Base-by-base conservation (phyloP, 2,888 invertebrate species). In the Diplolepis rosae region DNA sequence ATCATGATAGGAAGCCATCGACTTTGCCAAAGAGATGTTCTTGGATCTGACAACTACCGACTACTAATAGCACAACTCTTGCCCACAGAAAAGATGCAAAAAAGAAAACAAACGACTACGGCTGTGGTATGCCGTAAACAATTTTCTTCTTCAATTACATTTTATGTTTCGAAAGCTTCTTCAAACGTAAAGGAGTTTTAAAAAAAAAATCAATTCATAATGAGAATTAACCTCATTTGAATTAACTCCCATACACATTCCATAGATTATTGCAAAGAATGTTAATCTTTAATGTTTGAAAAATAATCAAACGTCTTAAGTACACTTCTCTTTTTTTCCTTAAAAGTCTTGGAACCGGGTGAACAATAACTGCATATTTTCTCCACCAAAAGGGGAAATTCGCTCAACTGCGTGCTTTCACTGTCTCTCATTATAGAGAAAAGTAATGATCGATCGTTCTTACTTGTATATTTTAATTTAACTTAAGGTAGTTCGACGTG, bases 351-450 rank as follows among this genome's bases (percentile, higher is more conserved):
- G 61, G 22, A 48, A 35, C 18, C 7, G 9, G 51, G 15, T 30
- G 45, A 52, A 42, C 42, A 39, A 18, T 39, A 27, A 39, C 24
- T 61, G 35, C 7, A n/a, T 61, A 13, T 61, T 39, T 7, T n/a
- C n/a, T 6, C 27, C 32, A 1, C 32, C 30, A 18, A 28, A 15
- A 32, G 1, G 11, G 9, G 61, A 61, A 61, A 61, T 61, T 61
- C 61, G 35, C 39, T 24, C 24, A 61, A 35, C 35, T n/a, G 61
- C 35, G 35, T 61, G 61, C 39, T 61, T 39, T 61, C 39, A 39
- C 27, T 61, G 27, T 39, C 39, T n/a, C 24, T 61, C 61, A 39
- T 61, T 61, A 39, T 27, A 24, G 24, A 13, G 13, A 61, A 39
- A 27, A 61, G n/a, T 27, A 22, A 32, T 39, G 35, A 61, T 39